Evolutionary conservation across 1,140 invertebrate genomes (phyloP).

Genomic region (Drusus annulatus): DNA sequence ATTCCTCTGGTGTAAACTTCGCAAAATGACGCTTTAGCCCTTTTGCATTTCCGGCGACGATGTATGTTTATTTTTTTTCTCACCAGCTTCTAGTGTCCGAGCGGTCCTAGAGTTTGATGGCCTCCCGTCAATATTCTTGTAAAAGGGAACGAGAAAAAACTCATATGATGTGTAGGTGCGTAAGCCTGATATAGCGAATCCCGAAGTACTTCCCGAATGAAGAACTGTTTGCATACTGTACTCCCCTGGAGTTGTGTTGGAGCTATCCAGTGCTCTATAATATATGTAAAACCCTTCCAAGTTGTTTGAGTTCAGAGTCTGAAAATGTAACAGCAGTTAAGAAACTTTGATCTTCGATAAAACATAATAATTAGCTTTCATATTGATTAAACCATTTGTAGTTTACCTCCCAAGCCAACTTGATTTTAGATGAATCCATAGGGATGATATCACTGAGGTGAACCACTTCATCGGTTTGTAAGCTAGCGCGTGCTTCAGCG

Average conservation of each 20-base stretch:
- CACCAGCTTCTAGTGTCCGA: constrained; percentile 83
- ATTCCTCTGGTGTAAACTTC: too few relatives aligned
- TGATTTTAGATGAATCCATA: constrained; percentile 85
- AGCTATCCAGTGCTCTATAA: constrained; percentile 74
- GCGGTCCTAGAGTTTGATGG: constrained; percentile 82
- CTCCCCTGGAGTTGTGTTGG: constrained; percentile 68
- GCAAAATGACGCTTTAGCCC: too few relatives aligned
- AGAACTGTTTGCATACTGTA: constrained; percentile 85
- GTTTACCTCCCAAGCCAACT: constrained; percentile 88
- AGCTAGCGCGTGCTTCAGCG: constrained; percentile 77
- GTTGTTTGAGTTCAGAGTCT: constrained; percentile 78
- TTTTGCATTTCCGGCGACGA: too few relatives aligned
- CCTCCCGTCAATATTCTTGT: constrained; percentile 82
- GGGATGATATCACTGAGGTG: constrained; percentile 85
- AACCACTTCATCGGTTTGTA: constrained; percentile 77
- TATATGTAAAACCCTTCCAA: constrained; percentile 85
- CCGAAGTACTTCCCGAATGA: constrained; percentile 80
- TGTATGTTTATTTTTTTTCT: too few relatives aligned
- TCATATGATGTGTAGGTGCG: constrained; percentile 82
- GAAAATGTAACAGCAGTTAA: constrained; percentile 49
- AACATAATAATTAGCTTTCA: background rate
- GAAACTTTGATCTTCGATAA: too few relatives aligned
- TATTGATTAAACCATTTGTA: background rate
- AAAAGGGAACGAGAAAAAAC: constrained; percentile 86
- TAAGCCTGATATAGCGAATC: constrained; percentile 80